Conservation (phyloP, 2,888 invertebrate species). For the Parnassius glacialis region DNA sequence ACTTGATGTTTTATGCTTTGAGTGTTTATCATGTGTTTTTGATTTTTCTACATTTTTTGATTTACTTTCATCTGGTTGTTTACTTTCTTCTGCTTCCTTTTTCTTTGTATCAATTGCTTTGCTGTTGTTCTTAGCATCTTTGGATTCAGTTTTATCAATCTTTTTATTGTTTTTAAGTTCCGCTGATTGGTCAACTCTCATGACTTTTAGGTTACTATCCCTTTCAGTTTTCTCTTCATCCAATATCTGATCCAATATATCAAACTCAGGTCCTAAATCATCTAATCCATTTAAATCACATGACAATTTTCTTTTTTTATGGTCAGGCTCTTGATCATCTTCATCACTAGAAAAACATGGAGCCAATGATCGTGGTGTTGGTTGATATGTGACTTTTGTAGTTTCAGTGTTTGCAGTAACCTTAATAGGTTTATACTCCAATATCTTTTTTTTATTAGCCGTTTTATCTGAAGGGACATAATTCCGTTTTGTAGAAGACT, state of each 20-base stretch:
- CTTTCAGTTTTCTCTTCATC: constrained; percentile 63
- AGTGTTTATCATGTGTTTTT: constrained; percentile 42
- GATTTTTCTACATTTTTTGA: constrained; percentile 45
- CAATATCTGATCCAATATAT: constrained; percentile 74
- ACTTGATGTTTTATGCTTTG: constrained; percentile 39
- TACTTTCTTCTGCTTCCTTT: constrained; percentile 38
- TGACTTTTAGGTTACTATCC: constrained; percentile 26
- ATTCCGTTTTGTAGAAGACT: constrained; percentile 50
- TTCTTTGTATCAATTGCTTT: constrained; percentile 20
- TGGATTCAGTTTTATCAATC: constrained; percentile 34
- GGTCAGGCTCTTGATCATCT: constrained; percentile 60
- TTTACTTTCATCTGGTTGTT: constrained; percentile 40
- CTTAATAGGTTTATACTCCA: constrained; percentile 71
- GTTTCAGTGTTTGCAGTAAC: constrained; percentile 51
- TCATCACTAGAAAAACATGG: constrained; percentile 78
- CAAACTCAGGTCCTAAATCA: constrained; percentile 75
- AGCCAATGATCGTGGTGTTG: constrained; percentile 67
- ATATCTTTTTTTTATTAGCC: constrained; percentile 60
- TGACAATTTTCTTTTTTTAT: constrained; percentile 62
- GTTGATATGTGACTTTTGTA: constrained; percentile 63
- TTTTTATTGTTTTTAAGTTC: constrained; percentile 30
- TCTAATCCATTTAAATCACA: constrained; percentile 68
- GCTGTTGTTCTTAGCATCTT: constrained; percentile 23
- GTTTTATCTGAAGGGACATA: constrained; percentile 72
- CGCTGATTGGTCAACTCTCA: constrained; percentile 32